Evolutionary conservation across 2,113 vertebrate species (phyloP), one percentile per base, ranked within the genome.

Genomic region (Heteronetta atricapilla): DNA sequence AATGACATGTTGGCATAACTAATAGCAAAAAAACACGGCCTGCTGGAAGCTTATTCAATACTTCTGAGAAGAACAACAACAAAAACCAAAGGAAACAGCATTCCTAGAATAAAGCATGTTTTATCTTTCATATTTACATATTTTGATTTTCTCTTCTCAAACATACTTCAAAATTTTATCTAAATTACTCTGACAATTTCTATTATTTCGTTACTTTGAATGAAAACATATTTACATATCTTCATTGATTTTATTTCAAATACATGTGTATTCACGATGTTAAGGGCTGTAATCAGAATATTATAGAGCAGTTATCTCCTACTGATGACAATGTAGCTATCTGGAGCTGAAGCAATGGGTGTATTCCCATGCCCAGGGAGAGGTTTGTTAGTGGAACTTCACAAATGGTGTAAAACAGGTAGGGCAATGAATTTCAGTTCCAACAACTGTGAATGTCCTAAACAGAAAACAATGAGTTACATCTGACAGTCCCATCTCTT

Each of bases 201-300:
- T 83, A 74, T 67, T 64, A 11, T 42, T 87, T 79, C 33, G 26
- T 85, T 76, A 76, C 15, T 58, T 36, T 7, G 29, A 55, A 82
- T 69, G 29, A 87, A 91, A 82, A 87, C 3, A 59, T 3, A 70
- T 19, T 55, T 59, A 29, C 20, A 10, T 33, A 38, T 38, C 44
- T 85, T 58, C 16, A 46, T 1, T 36, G n/a, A 86, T 81, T 87
- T 76, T 77, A 82, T 68, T 94, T 84, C 66, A 87, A 86, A 84
- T 28, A 36, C 0, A 0, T 63, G 31, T 2, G 1, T 6, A 78
- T 66, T 68, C 58, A 56, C 33, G 68, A 14, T 18, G 52, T 17
- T 28, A 53, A 89, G 8, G 42, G 75, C 20, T 75, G 26, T 72
- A 72, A 68, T 75, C 42, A 48, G 56, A 79, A 29, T 20, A 74